Evolutionary conservation across 2,797 vertebrate species (phyloP).

Genomic region (Perodicticus potto): DNA sequence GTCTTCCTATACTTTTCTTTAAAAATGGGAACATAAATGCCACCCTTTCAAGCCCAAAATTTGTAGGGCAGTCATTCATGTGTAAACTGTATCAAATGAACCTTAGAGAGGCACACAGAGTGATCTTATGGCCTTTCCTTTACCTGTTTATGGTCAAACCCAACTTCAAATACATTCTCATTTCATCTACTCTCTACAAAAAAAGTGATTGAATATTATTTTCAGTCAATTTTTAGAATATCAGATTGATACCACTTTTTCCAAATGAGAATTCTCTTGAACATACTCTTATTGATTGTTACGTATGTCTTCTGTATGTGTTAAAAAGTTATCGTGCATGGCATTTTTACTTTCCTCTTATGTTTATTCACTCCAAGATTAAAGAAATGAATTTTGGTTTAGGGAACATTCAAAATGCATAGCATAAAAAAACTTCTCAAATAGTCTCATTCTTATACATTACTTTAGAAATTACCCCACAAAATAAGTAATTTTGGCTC

Average conservation of each 20-base stretch:
- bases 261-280: constrained; percentile 42
- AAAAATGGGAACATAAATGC: constrained; percentile 22
- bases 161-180: background rate
- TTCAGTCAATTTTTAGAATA: constrained; percentile 20
- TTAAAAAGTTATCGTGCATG: background rate
- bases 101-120: background rate
- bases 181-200: background rate
- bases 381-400: constrained; percentile 64
- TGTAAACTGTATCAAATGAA: background rate
- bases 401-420: background rate
- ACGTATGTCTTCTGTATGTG: background rate
- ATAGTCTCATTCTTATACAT: constrained; percentile 41
- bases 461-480: constrained; percentile 67
- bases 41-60: background rate
- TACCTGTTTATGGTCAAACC: background rate
- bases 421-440: constrained; percentile 32
- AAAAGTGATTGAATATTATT: background rate
- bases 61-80: background rate
- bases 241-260: background rate
- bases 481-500: constrained; percentile 67
- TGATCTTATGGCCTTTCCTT: background rate
- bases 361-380: background rate
- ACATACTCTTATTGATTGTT: background rate
- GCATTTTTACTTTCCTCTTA: constrained; percentile 2
- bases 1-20: constrained; percentile 42